phyloP scores from a whole-genome alignment of 2,797 vertebrate genomes.

The Gallirallus australis region DNA sequence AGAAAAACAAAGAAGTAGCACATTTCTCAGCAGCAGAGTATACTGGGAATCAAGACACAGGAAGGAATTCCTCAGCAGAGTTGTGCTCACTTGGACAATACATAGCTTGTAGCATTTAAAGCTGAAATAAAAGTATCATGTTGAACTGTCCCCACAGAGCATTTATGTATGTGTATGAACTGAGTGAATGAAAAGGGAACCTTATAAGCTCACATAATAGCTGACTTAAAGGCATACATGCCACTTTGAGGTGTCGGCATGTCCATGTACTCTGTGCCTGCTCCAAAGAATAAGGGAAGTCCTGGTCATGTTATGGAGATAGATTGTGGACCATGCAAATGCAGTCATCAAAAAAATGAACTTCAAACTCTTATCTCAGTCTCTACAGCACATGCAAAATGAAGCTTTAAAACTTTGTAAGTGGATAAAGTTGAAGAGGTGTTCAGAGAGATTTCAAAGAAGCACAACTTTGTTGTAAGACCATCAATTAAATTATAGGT shows the following conservation, averaged over 20 bases:
- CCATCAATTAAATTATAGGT: not conserved
- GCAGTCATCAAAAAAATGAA: not conserved
- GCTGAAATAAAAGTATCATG: not conserved
- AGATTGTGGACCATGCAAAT: not conserved
- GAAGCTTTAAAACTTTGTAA: not conserved
- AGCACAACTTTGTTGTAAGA: not conserved
- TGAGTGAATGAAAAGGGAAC: not conserved
- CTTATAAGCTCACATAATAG: not conserved
- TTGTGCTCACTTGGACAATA: not conserved
- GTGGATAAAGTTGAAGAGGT: not conserved
- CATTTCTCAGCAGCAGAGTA: not conserved
- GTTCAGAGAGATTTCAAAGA: not conserved
- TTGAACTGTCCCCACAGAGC: not conserved
- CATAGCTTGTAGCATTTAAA: not conserved
- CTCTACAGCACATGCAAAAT: not conserved
- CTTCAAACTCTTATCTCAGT: too few relatives aligned
- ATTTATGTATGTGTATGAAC: not conserved
- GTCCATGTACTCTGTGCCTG: not conserved
- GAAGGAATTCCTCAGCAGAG: not conserved
- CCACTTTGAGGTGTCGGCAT: not conserved
- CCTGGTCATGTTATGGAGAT: accelerated
- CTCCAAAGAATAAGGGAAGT: not conserved
- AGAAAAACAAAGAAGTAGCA: not conserved
- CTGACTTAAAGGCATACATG: not conserved
- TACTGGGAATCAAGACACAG: not conserved